Base-by-base conservation (phyloP, 2,113 vertebrate genomes). In the Grus americana region DNA sequence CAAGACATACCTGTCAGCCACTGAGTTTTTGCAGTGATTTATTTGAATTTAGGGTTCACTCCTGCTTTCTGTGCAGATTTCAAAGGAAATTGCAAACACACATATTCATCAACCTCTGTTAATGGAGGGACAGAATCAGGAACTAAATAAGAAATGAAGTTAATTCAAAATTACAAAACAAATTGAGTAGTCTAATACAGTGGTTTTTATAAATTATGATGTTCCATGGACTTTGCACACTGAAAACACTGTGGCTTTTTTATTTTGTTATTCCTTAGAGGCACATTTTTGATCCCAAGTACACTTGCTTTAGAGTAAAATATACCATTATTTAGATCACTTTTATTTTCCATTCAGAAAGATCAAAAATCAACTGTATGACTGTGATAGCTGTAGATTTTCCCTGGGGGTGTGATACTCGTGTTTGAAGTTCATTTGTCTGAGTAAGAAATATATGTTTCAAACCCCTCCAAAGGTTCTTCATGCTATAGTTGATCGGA, bases 51-150 rank as follows among this genome's bases (percentile, higher is more conserved):
- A 86, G 65, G 72, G 86, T 79, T 86, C 72, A 72, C 47, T 82
- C 61, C 96, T 93, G 61, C 38, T 71, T 84, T 80, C 88, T 74
- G 83, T 65, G 65, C 30, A 79, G 52, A 67, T 95, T 96, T 94
- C 83, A 95, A 92, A 94, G 96, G 83, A 94, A 96, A 93, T 89
- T 93, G 49, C 57, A 92, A 87, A 79, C 76, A 54, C 79, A 20
- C 36, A 65, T 91, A 78, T 81, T 86, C 57, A 79, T 86, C 83
- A 84, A 11, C 10, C 36, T 52, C 38, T 79, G 32, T 78, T 78
- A 93, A 86, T 47, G 36, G 22, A 38, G 44, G 9, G 15, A 75
- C 9, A 87, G 52, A 57, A 75, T 74, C 16, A 52, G 73, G 30
- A 86, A 44, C 42, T 68, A 83, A 88, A 30, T 47, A 83, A 93